Percentiles rank a stretch among this genome's conserved stretches.
Conservation (phyloP, 2,113 vertebrate species). For the Protobothrops mucrosquamatus region DNA sequence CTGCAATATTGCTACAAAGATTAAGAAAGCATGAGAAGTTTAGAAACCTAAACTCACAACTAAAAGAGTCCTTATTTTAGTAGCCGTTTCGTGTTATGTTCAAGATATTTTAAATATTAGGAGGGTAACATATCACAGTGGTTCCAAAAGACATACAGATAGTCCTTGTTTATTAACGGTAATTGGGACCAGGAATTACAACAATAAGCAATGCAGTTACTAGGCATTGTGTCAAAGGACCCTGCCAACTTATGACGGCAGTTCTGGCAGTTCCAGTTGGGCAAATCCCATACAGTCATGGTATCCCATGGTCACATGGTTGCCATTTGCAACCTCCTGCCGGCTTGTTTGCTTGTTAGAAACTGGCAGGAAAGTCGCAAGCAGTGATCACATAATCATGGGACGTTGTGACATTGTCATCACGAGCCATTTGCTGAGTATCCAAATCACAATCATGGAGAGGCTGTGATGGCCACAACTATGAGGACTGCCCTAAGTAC, state of each 20-base stretch:
- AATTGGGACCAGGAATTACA: neutral
- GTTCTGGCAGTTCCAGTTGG: neutral
- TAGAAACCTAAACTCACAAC: neutral
- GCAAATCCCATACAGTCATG: neutral
- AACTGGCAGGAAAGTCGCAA: neutral
- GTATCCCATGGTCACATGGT: neutral
- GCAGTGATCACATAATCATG: neutral
- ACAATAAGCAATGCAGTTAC: neutral
- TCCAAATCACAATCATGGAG: neutral
- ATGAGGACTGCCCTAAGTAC: neutral
- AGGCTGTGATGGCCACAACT: neutral
- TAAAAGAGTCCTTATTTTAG: neutral
- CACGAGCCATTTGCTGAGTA: neutral
- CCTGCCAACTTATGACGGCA: neutral
- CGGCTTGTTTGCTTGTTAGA: neutral
- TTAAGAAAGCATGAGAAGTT: neutral
- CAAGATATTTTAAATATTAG: neutral
- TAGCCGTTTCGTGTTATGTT: neutral
- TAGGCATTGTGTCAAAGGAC: neutral
- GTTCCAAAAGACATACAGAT: neutral
- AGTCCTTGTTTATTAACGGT: neutral
- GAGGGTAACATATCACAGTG: neutral
- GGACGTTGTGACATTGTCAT: neutral
- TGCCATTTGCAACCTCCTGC: neutral
- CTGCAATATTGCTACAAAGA: slow-evolving; percentile 59